Evolutionary conservation across 2,888 invertebrate genomes (phyloP).

Genomic region (Mimachlamys varia): DNA sequence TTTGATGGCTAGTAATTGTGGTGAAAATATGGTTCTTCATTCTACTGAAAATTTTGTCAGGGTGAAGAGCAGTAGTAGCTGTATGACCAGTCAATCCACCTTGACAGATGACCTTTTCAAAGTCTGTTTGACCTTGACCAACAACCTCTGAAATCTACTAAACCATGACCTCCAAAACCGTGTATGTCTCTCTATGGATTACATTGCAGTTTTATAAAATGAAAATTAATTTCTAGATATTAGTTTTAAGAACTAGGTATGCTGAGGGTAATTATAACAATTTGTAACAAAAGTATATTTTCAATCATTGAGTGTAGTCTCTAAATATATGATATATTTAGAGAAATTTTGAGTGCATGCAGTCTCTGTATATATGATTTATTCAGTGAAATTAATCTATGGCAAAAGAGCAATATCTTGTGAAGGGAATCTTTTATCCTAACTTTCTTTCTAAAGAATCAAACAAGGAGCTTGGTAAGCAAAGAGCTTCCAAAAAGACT

Average conservation of each 20-base stretch:
- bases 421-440: not conserved
- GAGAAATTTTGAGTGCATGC: no score
- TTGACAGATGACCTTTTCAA: no score
- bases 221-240: not conserved
- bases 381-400: not conserved
- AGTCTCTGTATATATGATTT: not conserved
- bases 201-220: no score
- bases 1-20: no score
- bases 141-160: not conserved
- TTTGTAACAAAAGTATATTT: not conserved
- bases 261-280: not conserved
- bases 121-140: not conserved
- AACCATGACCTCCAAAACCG: not conserved
- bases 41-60: no score
- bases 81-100: no score
- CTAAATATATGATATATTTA: not conserved
- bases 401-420: not conserved
- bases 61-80: no score
- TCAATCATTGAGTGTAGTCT: not conserved
- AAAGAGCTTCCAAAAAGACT: not conserved
- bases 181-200: no score
- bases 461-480: not conserved
- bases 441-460: conserved; percentile 13
- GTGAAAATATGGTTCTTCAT: no score
- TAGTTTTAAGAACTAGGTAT: not conserved